These are phyloP conservation scores for Suillia variegata DNA, from an alignment of 2,888 invertebrate genomes.

Conservation along the genomic window DNA sequence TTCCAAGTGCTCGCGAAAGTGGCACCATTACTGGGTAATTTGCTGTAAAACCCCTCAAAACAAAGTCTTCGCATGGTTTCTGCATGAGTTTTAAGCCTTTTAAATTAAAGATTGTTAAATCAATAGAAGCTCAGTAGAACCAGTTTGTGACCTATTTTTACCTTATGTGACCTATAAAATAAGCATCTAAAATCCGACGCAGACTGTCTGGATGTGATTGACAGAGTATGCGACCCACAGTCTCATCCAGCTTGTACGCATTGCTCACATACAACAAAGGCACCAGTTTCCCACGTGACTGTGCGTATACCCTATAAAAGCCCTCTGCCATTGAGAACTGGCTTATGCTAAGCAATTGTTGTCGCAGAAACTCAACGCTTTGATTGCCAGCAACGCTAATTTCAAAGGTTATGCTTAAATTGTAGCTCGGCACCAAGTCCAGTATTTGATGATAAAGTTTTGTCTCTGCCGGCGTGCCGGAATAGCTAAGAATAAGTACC, in stretches of 20 bases:
- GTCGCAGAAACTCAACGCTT: conserved; percentile 62
- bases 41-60: conserved; percentile 70
- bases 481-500: conserved; percentile 67
- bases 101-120: neutral
- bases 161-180: conserved; percentile 65
- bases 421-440: conserved; percentile 61
- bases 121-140: too few relatives aligned
- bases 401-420: conserved; percentile 66
- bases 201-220: conserved; percentile 56
- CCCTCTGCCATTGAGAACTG: conserved; percentile 40
- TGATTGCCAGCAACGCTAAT: conserved; percentile 66
- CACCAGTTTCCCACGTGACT: conserved; percentile 47
- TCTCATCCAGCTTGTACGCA: conserved; percentile 65
- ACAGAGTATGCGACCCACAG: conserved; percentile 46
- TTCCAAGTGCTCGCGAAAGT: conserved; percentile 70
- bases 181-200: conserved; percentile 64
- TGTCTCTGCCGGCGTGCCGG: conserved; percentile 41
- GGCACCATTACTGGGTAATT: conserved; percentile 70
- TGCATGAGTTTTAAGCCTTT: conserved; percentile 61
- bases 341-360: conserved; percentile 56
- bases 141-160: too few relatives aligned
- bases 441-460: conserved; percentile 60
- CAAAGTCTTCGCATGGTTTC: conserved; percentile 64
- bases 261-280: conserved; percentile 73
- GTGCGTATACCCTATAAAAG: conserved; percentile 57